Conservation (phyloP, 2,113 vertebrate genomes). For the Riparia riparia region DNA sequence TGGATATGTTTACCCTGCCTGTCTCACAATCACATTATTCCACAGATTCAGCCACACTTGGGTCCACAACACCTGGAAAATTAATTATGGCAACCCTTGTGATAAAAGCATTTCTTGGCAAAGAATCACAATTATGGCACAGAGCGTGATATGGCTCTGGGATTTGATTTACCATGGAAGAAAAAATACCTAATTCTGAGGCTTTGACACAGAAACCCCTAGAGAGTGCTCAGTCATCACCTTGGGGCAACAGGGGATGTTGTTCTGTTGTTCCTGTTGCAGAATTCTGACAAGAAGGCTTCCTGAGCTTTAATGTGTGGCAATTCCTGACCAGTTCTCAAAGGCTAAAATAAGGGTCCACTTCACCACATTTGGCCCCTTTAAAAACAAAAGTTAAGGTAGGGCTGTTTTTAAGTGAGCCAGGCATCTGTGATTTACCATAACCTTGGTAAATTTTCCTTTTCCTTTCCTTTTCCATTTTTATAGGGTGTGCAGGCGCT, state of each 20-base stretch:
- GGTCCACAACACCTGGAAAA: background rate
- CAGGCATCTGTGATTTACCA: fast-evolving
- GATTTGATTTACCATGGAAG: constrained; percentile 14
- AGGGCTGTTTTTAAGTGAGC: background rate
- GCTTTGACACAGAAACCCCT: constrained; percentile 55
- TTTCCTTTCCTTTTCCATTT: background rate
- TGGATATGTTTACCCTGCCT: background rate
- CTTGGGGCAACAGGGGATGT: background rate
- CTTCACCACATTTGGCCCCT: background rate
- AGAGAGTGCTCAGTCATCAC: constrained; percentile 40
- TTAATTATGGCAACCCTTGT: background rate
- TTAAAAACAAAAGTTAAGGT: background rate
- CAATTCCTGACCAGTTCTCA: constrained; percentile 18
- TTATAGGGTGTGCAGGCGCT: background rate
- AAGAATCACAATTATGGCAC: background rate
- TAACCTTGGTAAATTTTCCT: background rate
- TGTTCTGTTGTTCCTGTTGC: constrained; percentile 2
- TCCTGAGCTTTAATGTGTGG: background rate
- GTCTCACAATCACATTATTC: background rate
- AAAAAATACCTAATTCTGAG: constrained; percentile 51
- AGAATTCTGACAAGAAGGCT: constrained; percentile 34
- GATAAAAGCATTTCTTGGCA: constrained; percentile 20
- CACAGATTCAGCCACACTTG: background rate
- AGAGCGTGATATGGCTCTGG: background rate
- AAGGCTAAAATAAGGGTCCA: constrained; percentile 1